Percentiles rank a stretch among this genome's conserved stretches.
Conservation (phyloP, 2,797 vertebrate genomes). For the Garrulus glandarius region DNA sequence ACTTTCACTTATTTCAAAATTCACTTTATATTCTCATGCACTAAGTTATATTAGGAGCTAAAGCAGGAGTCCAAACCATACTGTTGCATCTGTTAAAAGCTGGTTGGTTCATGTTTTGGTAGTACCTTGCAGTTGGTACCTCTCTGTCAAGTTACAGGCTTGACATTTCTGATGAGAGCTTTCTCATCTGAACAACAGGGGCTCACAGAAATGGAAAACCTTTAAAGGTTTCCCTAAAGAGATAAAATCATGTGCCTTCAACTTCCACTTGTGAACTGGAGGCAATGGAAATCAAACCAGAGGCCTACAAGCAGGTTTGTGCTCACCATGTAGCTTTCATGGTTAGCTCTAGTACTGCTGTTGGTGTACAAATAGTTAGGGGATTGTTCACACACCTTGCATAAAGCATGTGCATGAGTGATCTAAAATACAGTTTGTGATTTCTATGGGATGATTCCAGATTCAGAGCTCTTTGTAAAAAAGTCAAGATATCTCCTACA, state of each 20-base stretch:
- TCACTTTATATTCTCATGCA: neutral
- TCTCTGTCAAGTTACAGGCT: neutral
- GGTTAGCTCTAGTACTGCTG: neutral
- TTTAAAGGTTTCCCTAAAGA: neutral
- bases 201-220: neutral
- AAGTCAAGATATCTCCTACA: accelerated
- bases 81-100: neutral
- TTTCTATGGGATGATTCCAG: neutral
- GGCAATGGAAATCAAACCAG: neutral
- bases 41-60: neutral
- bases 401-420: neutral
- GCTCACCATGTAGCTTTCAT: neutral
- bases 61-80: neutral
- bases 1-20: neutral
- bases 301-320: neutral
- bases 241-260: neutral
- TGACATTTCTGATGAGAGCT: neutral
- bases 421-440: neutral
- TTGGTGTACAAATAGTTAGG: neutral
- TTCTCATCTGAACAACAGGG: neutral
- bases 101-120: neutral
- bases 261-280: neutral
- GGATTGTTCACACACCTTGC: neutral
- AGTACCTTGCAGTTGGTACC: neutral
- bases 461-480: neutral